A percentile compares a stretch with the other conserved stretches of the same genome.
Evolutionary conservation across 2,797 vertebrate genomes (phyloP).

Genomic region (Sparidentex hasta): DNA sequence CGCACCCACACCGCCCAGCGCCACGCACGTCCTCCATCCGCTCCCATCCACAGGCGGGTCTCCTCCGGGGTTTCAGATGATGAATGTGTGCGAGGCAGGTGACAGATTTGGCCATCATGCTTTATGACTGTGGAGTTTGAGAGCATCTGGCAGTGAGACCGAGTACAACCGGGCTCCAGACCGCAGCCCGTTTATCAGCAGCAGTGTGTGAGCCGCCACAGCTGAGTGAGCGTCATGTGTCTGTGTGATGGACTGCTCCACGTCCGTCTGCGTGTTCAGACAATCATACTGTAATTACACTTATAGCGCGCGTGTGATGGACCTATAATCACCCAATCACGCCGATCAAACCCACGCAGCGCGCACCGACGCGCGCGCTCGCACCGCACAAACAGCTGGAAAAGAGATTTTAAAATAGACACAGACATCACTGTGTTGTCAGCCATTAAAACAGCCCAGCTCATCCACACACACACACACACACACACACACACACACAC

Average conservation of each 20-base stretch:
- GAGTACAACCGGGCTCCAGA: slow-evolving; percentile 46
- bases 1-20: slow-evolving; percentile 31
- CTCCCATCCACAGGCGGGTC: slow-evolving; percentile 29
- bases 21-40: slow-evolving; percentile 13
- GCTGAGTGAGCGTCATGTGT: slow-evolving; percentile 42
- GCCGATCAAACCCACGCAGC: slow-evolving; percentile 62
- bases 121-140: slow-evolving; percentile 63
- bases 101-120: slow-evolving; percentile 58
- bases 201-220: slow-evolving; percentile 39
- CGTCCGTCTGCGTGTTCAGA: slow-evolving; percentile 43
- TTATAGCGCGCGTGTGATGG: slow-evolving; percentile 49
- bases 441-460: slow-evolving; percentile 38
- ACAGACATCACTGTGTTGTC: slow-evolving; percentile 24
- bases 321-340: slow-evolving; percentile 73
- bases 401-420: slow-evolving; percentile 40
- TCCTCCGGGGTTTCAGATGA: slow-evolving; percentile 45
- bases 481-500: slow-evolving; percentile 25
- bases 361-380: slow-evolving; percentile 43
- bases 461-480: background rate
- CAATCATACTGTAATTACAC: slow-evolving; percentile 68
- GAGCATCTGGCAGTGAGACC: slow-evolving; percentile 52
- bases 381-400: slow-evolving; percentile 43
- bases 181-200: slow-evolving; percentile 67
- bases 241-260: slow-evolving; percentile 49
- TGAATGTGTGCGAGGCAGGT: slow-evolving; percentile 47